phyloP scores from a whole-genome alignment of 2,113 vertebrate species.

The Chaenogobius annularis region DNA sequence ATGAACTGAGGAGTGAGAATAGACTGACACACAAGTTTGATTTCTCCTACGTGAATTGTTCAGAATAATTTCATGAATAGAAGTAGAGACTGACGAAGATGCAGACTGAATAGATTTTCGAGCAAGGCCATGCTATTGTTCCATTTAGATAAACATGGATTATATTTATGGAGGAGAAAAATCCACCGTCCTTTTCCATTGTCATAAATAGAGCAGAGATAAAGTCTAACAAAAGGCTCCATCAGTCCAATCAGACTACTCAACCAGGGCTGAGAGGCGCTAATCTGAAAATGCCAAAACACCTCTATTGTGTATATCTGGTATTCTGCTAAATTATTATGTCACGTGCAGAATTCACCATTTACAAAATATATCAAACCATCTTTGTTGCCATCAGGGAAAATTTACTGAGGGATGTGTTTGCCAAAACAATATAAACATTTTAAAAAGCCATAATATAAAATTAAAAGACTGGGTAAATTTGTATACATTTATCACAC shows the following conservation, averaged over 20 bases:
- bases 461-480: too few relatives aligned
- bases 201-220: neutral
- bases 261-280: neutral
- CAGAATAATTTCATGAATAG: neutral
- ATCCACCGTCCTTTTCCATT: neutral
- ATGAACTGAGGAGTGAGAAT: neutral
- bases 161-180: neutral
- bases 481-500: too few relatives aligned
- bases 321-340: neutral
- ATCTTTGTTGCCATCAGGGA: too few relatives aligned
- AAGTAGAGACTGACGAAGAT: neutral
- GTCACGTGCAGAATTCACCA: neutral
- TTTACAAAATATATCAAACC: too few relatives aligned
- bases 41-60: neutral
- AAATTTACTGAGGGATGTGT: too few relatives aligned
- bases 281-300: neutral
- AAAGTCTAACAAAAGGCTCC: neutral
- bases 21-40: neutral
- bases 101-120: neutral
- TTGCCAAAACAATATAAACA: too few relatives aligned
- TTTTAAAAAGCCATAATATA: too few relatives aligned
- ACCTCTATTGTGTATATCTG: neutral
- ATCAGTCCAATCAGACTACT: neutral
- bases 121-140: neutral
- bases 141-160: neutral